Conservation (phyloP, 2,113 vertebrate species). For the Rutilus rutilus region DNA sequence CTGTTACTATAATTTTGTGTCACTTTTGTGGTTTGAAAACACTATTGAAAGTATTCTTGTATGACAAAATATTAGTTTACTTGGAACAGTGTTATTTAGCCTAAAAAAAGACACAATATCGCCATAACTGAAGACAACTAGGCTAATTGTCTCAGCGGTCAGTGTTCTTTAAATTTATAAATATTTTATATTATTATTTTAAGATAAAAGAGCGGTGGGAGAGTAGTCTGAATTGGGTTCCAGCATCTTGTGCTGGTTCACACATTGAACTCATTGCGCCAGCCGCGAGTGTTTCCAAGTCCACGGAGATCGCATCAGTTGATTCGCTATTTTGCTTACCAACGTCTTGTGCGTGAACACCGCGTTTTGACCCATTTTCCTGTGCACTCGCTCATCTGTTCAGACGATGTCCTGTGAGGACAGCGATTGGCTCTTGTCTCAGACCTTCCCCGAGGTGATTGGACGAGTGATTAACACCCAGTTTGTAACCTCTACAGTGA, state of each 20-base stretch:
- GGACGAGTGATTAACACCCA: conserved; percentile 59
- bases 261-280: conserved; percentile 80
- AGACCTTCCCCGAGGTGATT: conserved; percentile 64
- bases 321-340: conserved; percentile 5
- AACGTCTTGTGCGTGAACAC: conserved; percentile 58
- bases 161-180: too few species aligned
- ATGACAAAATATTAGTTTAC: too few species aligned
- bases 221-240: conserved; percentile 82
- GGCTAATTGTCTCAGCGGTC: too few species aligned
- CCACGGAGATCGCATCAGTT: conserved; percentile 51
- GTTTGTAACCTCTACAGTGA: conserved; percentile 63
- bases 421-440: conserved; percentile 70
- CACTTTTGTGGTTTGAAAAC: too few species aligned
- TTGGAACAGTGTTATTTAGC: too few species aligned
- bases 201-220: conserved; percentile 68
- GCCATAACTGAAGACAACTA: too few species aligned
- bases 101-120: too few species aligned
- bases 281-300: conserved; percentile 83
- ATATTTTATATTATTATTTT: too few species aligned
- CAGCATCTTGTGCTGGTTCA: conserved; percentile 71
- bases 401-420: conserved; percentile 74
- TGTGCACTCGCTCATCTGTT: conserved; percentile 78
- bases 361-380: conserved; percentile 61
- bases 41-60: too few species aligned
- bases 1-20: too few species aligned